A percentile compares a stretch with the other conserved stretches of the same genome.
phyloP scores from a whole-genome alignment of 2,113 vertebrate genomes.

The Callorhinus ursinus region DNA sequence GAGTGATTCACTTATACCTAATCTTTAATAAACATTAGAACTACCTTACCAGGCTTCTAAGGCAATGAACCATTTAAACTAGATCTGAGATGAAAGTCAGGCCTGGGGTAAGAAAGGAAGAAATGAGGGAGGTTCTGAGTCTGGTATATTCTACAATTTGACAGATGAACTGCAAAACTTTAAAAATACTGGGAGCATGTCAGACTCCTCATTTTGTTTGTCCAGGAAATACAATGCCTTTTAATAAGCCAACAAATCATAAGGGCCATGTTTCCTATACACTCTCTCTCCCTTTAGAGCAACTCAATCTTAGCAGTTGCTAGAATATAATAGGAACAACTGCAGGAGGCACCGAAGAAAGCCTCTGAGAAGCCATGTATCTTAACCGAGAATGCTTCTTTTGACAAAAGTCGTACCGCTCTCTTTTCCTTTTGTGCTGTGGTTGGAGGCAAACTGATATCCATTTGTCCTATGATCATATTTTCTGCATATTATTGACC shows the following conservation, averaged over 20 bases:
- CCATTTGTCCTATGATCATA: background rate
- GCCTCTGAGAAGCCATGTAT: background rate
- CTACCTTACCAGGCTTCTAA: background rate
- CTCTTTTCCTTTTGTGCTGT: background rate
- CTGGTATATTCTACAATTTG: background rate
- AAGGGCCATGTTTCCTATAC: background rate
- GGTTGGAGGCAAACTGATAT: slow-evolving; percentile 10
- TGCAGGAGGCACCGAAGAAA: background rate
- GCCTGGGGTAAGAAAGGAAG: background rate
- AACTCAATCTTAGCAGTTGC: background rate
- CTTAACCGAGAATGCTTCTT: background rate
- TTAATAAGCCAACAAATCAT: slow-evolving; percentile 3
- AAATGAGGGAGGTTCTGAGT: background rate
- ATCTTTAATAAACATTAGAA: background rate
- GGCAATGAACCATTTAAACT: background rate
- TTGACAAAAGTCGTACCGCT: background rate
- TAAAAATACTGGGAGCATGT: background rate
- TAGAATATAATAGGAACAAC: background rate
- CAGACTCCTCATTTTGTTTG: background rate
- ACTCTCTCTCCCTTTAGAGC: background rate
- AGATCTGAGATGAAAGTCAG: background rate
- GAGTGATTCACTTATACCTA: background rate
- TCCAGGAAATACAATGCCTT: background rate
- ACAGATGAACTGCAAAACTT: background rate
- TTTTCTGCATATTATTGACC: slow-evolving; percentile 68